A percentile compares a stretch with the other conserved stretches of the same genome.
phyloP scores from a whole-genome alignment of 2,113 vertebrate genomes.

The Todiramphus chloris region DNA sequence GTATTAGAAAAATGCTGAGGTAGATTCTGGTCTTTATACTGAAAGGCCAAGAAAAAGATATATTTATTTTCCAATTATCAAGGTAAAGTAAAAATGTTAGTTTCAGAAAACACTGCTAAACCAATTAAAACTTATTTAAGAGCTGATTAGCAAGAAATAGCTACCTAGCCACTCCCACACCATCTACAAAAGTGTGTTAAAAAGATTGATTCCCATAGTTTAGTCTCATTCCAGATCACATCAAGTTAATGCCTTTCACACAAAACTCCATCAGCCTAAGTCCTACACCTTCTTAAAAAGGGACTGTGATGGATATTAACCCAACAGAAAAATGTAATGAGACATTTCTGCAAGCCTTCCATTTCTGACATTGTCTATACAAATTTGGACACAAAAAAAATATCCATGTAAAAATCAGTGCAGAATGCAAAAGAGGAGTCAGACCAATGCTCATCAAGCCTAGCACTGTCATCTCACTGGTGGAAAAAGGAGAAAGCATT shows the following conservation, averaged over 20 bases:
- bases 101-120: not conserved
- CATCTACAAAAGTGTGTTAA: not conserved
- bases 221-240: not conserved
- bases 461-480: too few relatives aligned
- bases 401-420: not conserved
- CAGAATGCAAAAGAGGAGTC: not conserved
- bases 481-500: too few relatives aligned
- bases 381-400: not conserved
- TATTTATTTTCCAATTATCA: not conserved
- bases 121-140: not conserved
- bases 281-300: not conserved
- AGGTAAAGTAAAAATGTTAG: not conserved
- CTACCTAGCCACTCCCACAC: not conserved
- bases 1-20: not conserved
- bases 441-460: not conserved
- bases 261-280: not conserved
- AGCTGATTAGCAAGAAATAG: not conserved
- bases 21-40: not conserved
- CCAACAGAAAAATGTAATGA: not conserved
- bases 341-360: not conserved
- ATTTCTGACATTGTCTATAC: not conserved
- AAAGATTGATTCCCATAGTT: not conserved
- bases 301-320: not conserved
- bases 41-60: not conserved
- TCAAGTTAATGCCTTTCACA: not conserved